A percentile compares a stretch with the other conserved stretches of the same genome.
Evolutionary conservation across 2,797 vertebrate genomes (phyloP).

Genomic region (Yasuhikotakia modesta): DNA sequence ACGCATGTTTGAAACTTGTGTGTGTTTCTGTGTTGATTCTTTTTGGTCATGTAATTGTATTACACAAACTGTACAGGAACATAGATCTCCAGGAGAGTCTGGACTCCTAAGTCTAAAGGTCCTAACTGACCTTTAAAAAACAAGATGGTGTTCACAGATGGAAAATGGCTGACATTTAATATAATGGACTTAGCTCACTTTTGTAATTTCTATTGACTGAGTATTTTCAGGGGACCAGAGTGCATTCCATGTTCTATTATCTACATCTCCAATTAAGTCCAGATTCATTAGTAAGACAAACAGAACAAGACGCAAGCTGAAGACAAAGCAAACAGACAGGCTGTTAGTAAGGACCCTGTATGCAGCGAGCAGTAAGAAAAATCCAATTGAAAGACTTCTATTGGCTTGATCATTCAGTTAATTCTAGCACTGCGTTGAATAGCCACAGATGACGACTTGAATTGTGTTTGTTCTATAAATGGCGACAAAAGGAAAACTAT

Average conservation of each 20-base stretch:
- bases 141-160: conserved; percentile 44
- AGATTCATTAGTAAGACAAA: conserved; percentile 46
- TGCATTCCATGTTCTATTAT: conserved; percentile 31
- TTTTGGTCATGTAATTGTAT: not conserved
- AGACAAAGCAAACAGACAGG: conserved; percentile 27
- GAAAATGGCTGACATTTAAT: conserved; percentile 51
- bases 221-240: conserved; percentile 31
- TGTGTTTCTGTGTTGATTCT: not conserved
- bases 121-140: conserved; percentile 50
- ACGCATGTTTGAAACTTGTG: not conserved
- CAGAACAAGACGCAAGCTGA: conserved; percentile 17
- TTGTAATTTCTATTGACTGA: conserved; percentile 46
- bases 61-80: not conserved
- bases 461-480: too few relatives aligned
- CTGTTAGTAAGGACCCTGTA: conserved; percentile 1
- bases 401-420: too few relatives aligned
- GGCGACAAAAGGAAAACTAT: too few relatives aligned
- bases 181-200: conserved; percentile 47
- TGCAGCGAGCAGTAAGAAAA: not conserved
- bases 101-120: conserved; percentile 21
- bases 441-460: too few relatives aligned
- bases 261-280: conserved; percentile 41
- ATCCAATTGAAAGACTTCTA: not conserved
- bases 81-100: conserved; percentile 12
- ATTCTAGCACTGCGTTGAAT: too few relatives aligned